Conservation (phyloP, 1,140 invertebrate species). For the Ganaspis sp. region DNA sequence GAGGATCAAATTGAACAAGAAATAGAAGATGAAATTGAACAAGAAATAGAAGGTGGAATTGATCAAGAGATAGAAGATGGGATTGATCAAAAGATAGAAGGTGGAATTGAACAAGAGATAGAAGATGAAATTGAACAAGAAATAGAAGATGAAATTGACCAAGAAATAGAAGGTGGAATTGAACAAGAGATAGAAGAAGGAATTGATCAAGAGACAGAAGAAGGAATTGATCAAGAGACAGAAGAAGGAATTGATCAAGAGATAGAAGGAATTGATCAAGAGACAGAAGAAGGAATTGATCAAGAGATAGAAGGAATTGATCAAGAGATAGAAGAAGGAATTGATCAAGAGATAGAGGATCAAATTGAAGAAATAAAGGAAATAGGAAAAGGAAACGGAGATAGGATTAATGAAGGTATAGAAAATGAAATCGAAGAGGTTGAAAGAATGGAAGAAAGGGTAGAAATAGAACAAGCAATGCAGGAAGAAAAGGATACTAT, state of each 20-base stretch:
- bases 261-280: constrained; percentile 50
- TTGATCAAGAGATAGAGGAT: constrained; percentile 50
- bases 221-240: constrained; percentile 53
- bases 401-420: constrained; percentile 33
- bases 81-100: constrained; percentile 42
- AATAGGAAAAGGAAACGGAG: constrained; percentile 34
- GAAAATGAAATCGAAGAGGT: constrained; percentile 30
- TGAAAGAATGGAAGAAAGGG: neutral
- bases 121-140: constrained; percentile 53
- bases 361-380: constrained; percentile 38
- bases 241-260: constrained; percentile 53
- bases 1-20: neutral
- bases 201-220: constrained; percentile 42
- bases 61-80: constrained; percentile 26
- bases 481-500: no score
- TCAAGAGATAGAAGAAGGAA: constrained; percentile 52
- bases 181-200: constrained; percentile 28
- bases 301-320: constrained; percentile 53
- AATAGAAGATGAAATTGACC: neutral
- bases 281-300: constrained; percentile 49
- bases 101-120: constrained; percentile 53
- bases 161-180: constrained; percentile 50
- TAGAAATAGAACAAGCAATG: no score
- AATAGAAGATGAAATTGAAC: constrained; percentile 36
- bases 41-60: constrained; percentile 50